Percentiles rank a stretch among this genome's conserved stretches.
Conservation (phyloP, 2,888 invertebrate genomes). For the Bembecia ichneumoniformis region DNA sequence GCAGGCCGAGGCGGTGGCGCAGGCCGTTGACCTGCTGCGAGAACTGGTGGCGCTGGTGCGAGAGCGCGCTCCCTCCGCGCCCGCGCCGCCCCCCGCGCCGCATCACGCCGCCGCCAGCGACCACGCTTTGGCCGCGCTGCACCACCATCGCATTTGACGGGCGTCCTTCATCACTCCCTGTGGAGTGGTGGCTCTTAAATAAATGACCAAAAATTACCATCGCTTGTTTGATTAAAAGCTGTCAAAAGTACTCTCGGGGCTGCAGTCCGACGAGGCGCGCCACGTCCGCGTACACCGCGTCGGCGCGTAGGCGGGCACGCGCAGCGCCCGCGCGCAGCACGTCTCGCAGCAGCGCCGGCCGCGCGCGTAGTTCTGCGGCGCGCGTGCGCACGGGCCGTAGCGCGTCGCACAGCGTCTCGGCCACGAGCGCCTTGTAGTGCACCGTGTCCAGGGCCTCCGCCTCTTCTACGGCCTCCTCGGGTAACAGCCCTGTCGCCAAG, state of each 20-base stretch:
- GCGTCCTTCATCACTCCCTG: conserved; percentile 69
- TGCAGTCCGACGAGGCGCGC: neutral
- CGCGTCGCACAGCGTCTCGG: conserved; percentile 11
- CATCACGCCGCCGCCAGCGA: conserved; percentile 77
- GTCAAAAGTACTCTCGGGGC: neutral
- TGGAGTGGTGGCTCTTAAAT: too few relatives aligned
- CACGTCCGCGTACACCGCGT: neutral
- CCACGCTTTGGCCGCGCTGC: conserved; percentile 70
- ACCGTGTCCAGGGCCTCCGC: conserved; percentile 20
- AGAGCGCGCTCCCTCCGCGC: conserved; percentile 40
- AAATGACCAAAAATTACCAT: too few relatives aligned
- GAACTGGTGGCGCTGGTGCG: conserved; percentile 26
- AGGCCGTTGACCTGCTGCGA: conserved; percentile 9
- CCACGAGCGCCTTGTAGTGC: conserved; percentile 8
- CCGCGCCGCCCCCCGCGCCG: conserved; percentile 74
- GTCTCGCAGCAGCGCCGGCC: conserved; percentile 13
- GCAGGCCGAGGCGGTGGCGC: conserved; percentile 23
- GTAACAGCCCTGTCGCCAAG: conserved; percentile 67
- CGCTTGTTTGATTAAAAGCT: neutral
- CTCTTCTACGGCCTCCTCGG: conserved; percentile 50
- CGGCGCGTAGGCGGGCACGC: neutral
- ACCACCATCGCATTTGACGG: conserved; percentile 74
- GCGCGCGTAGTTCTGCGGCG: conserved; percentile 5
- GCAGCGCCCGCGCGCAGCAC: neutral
- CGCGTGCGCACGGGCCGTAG: conserved; percentile 28